phyloP scores from a whole-genome alignment of 2,888 invertebrate species.

The Stictocephala bisonia region DNA sequence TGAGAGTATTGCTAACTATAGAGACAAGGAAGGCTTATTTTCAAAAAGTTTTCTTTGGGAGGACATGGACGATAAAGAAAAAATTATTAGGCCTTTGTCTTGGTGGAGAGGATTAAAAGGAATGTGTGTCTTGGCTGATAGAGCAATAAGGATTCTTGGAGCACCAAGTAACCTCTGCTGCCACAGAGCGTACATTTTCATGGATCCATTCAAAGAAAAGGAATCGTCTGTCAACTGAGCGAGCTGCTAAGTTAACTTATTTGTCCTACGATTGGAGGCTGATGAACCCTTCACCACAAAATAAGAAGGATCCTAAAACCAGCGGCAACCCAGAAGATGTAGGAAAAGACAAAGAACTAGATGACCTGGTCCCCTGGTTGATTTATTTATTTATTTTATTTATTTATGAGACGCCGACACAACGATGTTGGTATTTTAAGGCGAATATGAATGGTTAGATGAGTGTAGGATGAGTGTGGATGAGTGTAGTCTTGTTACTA shows the following conservation, averaged over 20 bases:
- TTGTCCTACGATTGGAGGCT: conserved; percentile 26
- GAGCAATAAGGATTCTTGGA: conserved; percentile 18
- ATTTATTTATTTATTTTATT: no score
- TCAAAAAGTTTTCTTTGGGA: conserved; percentile 49
- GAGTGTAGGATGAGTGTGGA: no score
- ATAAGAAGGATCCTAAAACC: neutral
- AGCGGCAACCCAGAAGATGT: no score
- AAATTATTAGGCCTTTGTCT: neutral
- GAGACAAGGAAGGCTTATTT: conserved; percentile 41
- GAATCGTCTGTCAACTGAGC: conserved; percentile 55
- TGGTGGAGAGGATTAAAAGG: conserved; percentile 24
- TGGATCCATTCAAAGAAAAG: conserved; percentile 58
- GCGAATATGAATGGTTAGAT: no score
- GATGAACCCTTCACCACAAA: neutral
- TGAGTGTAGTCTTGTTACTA: no score
- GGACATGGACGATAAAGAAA: conserved; percentile 7
- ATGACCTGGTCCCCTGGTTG: no score
- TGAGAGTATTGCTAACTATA: conserved; percentile 38
- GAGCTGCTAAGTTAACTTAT: conserved; percentile 53
- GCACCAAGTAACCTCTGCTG: conserved; percentile 40
- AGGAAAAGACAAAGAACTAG: no score
- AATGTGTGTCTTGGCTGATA: conserved; percentile 9
- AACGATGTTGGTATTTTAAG: no score
- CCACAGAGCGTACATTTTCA: conserved; percentile 57
- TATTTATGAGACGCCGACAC: no score